Evolutionary conservation across 2,888 invertebrate species (phyloP).

Genomic region (Ichneumoninae sp.): DNA sequence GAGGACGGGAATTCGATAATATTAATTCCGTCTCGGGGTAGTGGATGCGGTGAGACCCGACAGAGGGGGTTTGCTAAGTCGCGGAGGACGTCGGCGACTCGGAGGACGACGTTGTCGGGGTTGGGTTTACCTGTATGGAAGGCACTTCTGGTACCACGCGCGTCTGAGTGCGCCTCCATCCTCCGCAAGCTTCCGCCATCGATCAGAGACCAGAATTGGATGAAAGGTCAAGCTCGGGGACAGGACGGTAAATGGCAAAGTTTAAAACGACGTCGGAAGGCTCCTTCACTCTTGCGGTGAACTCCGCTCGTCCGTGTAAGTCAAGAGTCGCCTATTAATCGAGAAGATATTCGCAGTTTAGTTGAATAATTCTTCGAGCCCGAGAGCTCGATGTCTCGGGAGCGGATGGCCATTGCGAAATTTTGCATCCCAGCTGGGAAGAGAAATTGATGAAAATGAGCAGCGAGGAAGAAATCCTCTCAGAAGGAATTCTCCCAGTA

Average conservation of each 20-base stretch:
- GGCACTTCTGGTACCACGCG: slow-evolving; percentile 21
- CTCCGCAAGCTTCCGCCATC: slow-evolving; percentile 56
- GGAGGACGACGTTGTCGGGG: slow-evolving; percentile 32
- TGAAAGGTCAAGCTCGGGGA: slow-evolving; percentile 63
- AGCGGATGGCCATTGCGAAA: not conserved
- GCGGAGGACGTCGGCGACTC: slow-evolving; percentile 43
- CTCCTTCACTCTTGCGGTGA: slow-evolving; percentile 19
- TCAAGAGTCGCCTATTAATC: slow-evolving; percentile 9
- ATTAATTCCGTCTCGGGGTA: slow-evolving; percentile 60
- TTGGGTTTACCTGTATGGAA: not conserved
- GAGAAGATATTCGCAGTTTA: slow-evolving; percentile 1
- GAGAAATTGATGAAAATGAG: slow-evolving; percentile 18
- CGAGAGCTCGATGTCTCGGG: not conserved
- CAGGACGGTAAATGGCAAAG: slow-evolving; percentile 60
- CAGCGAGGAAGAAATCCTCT: not conserved
- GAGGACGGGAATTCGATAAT: slow-evolving; percentile 66
- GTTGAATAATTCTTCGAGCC: slow-evolving; percentile 32
- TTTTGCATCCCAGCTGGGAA: slow-evolving; percentile 11
- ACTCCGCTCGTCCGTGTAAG: not conserved
- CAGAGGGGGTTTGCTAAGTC: slow-evolving; percentile 38
- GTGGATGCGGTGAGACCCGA: slow-evolving; percentile 37
- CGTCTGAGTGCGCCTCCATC: slow-evolving; percentile 41
- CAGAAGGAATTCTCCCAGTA: too few species aligned
- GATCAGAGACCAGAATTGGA: slow-evolving; percentile 45
- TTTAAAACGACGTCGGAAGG: slow-evolving; percentile 53